phyloP scores from a whole-genome alignment of 2,888 invertebrate species.

The Seira sanloemensis region DNA sequence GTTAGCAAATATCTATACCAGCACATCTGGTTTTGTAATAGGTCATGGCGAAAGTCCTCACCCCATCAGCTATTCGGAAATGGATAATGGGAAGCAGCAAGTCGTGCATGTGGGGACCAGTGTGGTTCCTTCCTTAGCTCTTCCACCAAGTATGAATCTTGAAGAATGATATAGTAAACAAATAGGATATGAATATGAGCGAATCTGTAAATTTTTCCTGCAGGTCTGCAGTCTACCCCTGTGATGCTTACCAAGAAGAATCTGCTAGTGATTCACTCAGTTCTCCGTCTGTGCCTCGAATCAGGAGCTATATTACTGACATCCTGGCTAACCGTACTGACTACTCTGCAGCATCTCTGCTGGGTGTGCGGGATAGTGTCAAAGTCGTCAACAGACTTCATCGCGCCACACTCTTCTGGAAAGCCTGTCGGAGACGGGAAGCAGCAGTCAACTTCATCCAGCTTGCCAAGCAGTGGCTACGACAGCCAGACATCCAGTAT shows the following conservation, averaged over 20 bases:
- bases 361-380: constrained; percentile 72
- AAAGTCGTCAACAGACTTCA: constrained; percentile 71
- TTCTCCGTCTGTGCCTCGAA: constrained; percentile 91
- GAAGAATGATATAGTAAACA: constrained; percentile 14
- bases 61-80: constrained; percentile 78
- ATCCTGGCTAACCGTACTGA: constrained; percentile 96
- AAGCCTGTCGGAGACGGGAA: constrained; percentile 42
- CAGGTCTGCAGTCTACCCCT: constrained; percentile 76
- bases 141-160: constrained; percentile 64
- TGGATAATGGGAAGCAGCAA: constrained; percentile 89
- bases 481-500: constrained; percentile 53
- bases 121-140: constrained; percentile 71
- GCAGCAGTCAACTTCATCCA: constrained; percentile 47
- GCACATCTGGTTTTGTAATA: constrained; percentile 71
- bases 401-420: constrained; percentile 59
- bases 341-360: constrained; percentile 87
- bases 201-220: background rate
- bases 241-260: constrained; percentile 99
- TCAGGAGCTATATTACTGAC: constrained; percentile 94
- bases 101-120: constrained; percentile 96
- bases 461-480: constrained; percentile 49
- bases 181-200: background rate
- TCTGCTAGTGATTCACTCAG: constrained; percentile 95
- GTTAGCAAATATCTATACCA: background rate
- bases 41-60: constrained; percentile 76